phyloP scores from a whole-genome alignment of 2,113 vertebrate species.

The Pachypanchax playfairii region DNA sequence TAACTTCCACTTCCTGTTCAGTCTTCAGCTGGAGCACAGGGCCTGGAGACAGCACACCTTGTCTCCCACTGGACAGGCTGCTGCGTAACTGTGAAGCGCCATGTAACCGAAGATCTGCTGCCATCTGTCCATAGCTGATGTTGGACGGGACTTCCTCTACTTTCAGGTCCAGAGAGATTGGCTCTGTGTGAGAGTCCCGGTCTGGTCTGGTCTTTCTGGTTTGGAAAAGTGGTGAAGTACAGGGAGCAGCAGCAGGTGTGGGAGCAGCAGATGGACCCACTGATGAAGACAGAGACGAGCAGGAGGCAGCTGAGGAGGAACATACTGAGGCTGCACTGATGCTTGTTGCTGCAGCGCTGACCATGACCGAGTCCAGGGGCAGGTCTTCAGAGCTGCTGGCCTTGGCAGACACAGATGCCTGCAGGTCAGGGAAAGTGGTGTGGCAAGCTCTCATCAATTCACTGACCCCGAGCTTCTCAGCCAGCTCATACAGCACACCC shows the following conservation, averaged over 20 bases:
- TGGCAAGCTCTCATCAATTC: slow-evolving; percentile 91
- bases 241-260: slow-evolving; percentile 60
- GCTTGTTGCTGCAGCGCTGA: slow-evolving; percentile 49
- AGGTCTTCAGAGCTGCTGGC: slow-evolving; percentile 18
- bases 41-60: slow-evolving; percentile 12
- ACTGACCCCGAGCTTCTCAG: slow-evolving; percentile 88
- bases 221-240: slow-evolving; percentile 67
- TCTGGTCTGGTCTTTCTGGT: slow-evolving; percentile 14
- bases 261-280: slow-evolving; percentile 57
- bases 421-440: slow-evolving; percentile 92
- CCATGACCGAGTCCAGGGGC: slow-evolving; percentile 39
- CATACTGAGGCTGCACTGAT: slow-evolving; percentile 40
- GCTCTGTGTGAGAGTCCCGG: background rate
- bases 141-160: slow-evolving; percentile 80
- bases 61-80: background rate
- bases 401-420: slow-evolving; percentile 75
- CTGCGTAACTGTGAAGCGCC: slow-evolving; percentile 10
- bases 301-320: slow-evolving; percentile 69
- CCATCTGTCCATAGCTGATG: slow-evolving; percentile 61
- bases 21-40: slow-evolving; percentile 68
- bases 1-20: slow-evolving; percentile 59
- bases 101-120: slow-evolving; percentile 30
- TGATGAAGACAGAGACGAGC: slow-evolving; percentile 67
- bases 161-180: slow-evolving; percentile 77
- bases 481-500: slow-evolving; percentile 93